Percentiles rank a stretch among this genome's conserved stretches.
These are phyloP conservation scores for Anas georgica DNA, from an alignment of 2,797 vertebrate genomes.

Conservation along the genomic window DNA sequence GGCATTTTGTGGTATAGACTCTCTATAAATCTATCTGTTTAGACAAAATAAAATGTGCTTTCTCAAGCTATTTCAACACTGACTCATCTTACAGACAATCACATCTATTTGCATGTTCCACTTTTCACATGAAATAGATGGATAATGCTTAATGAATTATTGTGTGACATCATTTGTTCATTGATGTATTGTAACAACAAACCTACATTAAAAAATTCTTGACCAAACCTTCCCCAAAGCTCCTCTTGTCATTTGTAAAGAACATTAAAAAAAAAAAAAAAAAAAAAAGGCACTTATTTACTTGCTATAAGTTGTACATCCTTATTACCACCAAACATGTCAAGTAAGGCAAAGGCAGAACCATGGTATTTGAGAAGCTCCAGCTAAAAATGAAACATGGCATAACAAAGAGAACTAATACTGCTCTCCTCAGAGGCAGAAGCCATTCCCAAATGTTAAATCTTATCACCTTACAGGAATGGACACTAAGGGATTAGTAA, in stretches of 20 bases:
- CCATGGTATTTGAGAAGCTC: not conserved
- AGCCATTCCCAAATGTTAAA: not conserved
- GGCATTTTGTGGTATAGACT: not conserved
- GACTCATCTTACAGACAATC: not conserved
- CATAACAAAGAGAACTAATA: not conserved
- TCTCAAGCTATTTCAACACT: not conserved
- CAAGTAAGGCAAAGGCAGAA: not conserved
- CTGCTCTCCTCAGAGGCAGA: not conserved
- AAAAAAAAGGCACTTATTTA: not conserved
- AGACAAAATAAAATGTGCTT: not conserved
- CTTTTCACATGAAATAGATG: not conserved
- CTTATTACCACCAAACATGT: too few species aligned
- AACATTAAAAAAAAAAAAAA: not conserved
- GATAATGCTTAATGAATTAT: not conserved
- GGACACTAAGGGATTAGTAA: rapidly evolving
- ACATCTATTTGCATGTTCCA: not conserved
- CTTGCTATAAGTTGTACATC: not conserved
- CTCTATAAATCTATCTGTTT: not conserved
- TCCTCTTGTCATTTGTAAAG: not conserved
- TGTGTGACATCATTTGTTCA: not conserved
- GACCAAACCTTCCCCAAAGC: not conserved
- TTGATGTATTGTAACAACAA: not conserved
- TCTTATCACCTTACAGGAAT: not conserved
- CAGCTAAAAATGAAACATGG: not conserved
- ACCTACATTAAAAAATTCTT: not conserved